A percentile compares a stretch with the other conserved stretches of the same genome.
phyloP scores from a whole-genome alignment of 2,888 invertebrate genomes.

The Melolontha melolontha region DNA sequence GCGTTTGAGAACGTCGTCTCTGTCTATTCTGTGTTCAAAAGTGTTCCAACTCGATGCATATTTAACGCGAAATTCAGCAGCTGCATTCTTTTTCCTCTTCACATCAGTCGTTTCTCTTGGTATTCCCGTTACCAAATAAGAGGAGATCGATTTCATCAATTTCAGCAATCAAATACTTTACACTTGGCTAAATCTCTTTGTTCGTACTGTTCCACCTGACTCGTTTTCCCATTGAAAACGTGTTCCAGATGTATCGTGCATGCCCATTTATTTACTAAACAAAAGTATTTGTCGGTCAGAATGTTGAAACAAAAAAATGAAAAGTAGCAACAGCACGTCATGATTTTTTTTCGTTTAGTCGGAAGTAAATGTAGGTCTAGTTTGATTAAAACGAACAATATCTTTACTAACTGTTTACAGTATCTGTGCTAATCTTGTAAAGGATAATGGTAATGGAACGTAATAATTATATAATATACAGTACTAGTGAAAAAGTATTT shows the following conservation, averaged over 20 bases:
- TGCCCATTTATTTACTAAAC: constrained; percentile 27
- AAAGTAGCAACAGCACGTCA: not conserved
- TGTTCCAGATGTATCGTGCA: constrained; percentile 26
- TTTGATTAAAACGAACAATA: not conserved
- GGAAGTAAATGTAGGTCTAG: constrained; percentile 3
- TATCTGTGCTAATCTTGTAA: too few species aligned
- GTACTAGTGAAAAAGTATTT: too few species aligned
- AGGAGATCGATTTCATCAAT: constrained; percentile 57
- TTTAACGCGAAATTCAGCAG: constrained; percentile 40
- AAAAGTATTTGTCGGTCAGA: constrained; percentile 24
- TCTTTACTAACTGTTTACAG: too few species aligned
- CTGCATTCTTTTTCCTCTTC: constrained; percentile 28
- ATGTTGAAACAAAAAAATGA: constrained; percentile 6
- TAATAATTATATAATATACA: too few species aligned
- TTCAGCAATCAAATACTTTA: constrained; percentile 61
- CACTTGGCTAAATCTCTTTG: constrained; percentile 58
- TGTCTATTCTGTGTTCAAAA: constrained; percentile 14
- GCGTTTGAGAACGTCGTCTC: constrained; percentile 7
- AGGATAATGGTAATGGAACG: too few species aligned
- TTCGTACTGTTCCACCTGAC: constrained; percentile 59
- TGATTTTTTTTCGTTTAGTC: not conserved
- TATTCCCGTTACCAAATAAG: constrained; percentile 14
- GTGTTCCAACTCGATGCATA: constrained; percentile 34
- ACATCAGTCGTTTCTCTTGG: constrained; percentile 10
- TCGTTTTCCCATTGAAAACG: constrained; percentile 46